Evolutionary conservation across 1,140 invertebrate species (phyloP).

Genomic region (Rhopalosiphum padi): DNA sequence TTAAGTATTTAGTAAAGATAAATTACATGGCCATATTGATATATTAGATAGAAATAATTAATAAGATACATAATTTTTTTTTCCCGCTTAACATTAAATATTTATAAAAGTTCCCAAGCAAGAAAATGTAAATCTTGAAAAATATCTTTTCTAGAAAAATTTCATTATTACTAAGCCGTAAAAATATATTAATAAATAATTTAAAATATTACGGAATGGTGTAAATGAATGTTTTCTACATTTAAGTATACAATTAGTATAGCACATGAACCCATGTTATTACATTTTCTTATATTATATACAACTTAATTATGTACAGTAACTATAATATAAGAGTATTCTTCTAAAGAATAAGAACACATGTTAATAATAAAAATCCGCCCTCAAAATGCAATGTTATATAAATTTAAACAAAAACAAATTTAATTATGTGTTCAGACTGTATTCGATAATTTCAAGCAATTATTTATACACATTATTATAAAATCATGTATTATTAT

Average conservation of each 20-base stretch:
- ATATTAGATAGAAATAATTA: too few relatives aligned
- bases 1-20: not conserved
- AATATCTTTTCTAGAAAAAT: not conserved
- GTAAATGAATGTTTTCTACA: not conserved
- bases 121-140: not conserved
- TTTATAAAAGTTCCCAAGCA: not conserved
- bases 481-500: not conserved
- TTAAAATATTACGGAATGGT: not conserved
- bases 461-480: not conserved
- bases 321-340: too few relatives aligned
- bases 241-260: not conserved
- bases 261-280: too few relatives aligned
- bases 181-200: not conserved
- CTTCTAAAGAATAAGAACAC: too few relatives aligned
- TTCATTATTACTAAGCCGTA: not conserved
- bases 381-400: too few relatives aligned
- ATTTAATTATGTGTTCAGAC: too few relatives aligned
- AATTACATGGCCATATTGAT: too few relatives aligned
- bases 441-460: not conserved
- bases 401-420: too few relatives aligned
- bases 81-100: not conserved
- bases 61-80: not conserved
- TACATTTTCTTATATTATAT: too few relatives aligned
- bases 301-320: too few relatives aligned
- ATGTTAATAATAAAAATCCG: too few relatives aligned